A percentile compares a stretch with the other conserved stretches of the same genome.
Evolutionary conservation across 2,113 vertebrate genomes (phyloP).

Genomic region (Cephalophus harveyi): DNA sequence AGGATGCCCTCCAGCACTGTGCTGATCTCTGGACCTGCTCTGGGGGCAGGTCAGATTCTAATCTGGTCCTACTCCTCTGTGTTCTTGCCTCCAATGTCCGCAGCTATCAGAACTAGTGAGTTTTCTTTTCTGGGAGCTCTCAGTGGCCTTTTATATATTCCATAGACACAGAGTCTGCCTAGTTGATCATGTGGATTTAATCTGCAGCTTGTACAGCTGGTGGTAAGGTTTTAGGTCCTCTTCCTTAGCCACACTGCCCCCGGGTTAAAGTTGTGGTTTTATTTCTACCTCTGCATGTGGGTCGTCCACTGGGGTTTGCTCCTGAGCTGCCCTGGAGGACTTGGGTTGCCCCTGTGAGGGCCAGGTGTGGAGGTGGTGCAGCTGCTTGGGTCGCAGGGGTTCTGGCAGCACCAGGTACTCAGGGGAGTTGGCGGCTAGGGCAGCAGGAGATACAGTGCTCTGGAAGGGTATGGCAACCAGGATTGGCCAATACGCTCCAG

Average conservation of each 20-base stretch:
- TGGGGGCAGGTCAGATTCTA: neutral
- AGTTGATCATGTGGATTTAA: neutral
- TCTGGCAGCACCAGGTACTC: neutral
- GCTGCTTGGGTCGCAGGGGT: neutral
- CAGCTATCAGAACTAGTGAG: neutral
- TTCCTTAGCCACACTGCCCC: neutral
- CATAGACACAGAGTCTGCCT: neutral
- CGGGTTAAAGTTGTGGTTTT: neutral
- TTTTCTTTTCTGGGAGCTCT: neutral
- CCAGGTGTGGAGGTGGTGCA: neutral
- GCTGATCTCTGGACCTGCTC: neutral
- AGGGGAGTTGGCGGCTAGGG: neutral
- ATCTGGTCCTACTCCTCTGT: neutral
- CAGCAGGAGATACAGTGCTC: neutral
- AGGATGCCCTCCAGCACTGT: neutral
- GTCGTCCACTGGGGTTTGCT: rapidly evolving
- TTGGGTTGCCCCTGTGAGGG: neutral
- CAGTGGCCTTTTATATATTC: neutral
- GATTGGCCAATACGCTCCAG: neutral
- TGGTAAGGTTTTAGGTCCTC: neutral
- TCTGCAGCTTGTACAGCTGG: neutral
- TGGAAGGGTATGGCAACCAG: neutral
- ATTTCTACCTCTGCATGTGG: neutral
- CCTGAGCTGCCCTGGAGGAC: neutral
- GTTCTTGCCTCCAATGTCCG: neutral